Conservation (phyloP, 2,113 vertebrate species). For the Chaetodon trifascialis region DNA sequence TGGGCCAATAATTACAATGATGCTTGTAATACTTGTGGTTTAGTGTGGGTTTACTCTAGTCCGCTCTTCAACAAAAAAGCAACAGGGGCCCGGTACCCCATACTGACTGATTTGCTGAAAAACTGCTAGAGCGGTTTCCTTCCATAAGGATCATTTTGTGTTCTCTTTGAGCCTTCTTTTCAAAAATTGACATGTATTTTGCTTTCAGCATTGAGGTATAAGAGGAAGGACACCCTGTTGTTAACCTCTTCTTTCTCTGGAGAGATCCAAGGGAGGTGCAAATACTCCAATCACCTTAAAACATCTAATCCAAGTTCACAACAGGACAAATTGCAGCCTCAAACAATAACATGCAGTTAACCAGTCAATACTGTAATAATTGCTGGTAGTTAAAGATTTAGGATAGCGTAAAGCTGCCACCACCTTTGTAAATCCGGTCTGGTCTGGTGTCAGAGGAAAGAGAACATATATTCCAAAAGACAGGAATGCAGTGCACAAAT, state of each 20-base stretch:
- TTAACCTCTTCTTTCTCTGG: neutral
- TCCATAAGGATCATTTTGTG: slow-evolving; percentile 2
- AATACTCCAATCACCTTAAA: neutral
- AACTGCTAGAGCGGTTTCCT: neutral
- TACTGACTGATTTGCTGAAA: slow-evolving; percentile 28
- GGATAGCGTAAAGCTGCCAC: too few relatives aligned
- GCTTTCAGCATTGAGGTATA: neutral
- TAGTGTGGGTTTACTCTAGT: slow-evolving; percentile 6
- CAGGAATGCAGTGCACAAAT: too few relatives aligned
- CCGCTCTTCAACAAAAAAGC: slow-evolving; percentile 1
- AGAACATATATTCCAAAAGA: too few relatives aligned
- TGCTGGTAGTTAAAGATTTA: too few relatives aligned
- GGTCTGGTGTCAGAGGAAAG: too few relatives aligned
- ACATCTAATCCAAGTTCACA: neutral
- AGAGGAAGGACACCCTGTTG: neutral
- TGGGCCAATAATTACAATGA: slow-evolving; percentile 15
- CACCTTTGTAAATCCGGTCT: too few relatives aligned
- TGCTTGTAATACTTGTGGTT: slow-evolving; percentile 9
- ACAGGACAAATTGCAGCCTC: neutral
- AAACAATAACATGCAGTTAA: neutral
- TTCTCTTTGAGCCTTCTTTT: neutral
- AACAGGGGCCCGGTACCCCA: slow-evolving; percentile 6
- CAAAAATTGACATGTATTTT: neutral
- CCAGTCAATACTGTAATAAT: neutral
- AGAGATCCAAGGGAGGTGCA: neutral